Evolutionary conservation across 2,113 vertebrate species (phyloP).

Genomic region (Anarrhichthys ocellatus): DNA sequence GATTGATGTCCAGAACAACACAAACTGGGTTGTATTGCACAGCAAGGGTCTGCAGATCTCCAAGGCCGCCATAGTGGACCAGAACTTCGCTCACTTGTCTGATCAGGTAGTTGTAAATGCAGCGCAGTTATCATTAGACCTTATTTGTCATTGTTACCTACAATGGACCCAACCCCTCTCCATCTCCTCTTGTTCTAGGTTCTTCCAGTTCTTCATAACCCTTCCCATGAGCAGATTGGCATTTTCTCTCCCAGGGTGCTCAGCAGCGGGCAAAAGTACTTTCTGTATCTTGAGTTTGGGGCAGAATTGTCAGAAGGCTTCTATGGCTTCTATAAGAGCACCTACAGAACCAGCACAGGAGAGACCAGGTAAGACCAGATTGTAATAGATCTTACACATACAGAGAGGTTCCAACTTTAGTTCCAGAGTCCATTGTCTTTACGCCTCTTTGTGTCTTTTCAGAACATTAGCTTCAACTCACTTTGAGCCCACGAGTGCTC

Average conservation of each 20-base stretch:
- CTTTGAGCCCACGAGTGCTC: conserved; percentile 85
- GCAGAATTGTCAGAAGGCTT: conserved; percentile 80
- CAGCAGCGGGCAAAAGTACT: conserved; percentile 81
- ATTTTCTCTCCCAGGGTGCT: conserved; percentile 84
- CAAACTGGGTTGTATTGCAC: conserved; percentile 85
- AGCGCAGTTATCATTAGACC: not conserved
- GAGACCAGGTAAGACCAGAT: conserved; percentile 75
- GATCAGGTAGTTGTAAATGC: conserved; percentile 62
- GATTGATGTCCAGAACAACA: conserved; percentile 82
- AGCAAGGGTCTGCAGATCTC: conserved; percentile 82
- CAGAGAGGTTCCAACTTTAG: not conserved
- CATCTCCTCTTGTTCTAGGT: conserved; percentile 47
- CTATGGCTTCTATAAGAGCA: conserved; percentile 84
- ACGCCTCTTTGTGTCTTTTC: not conserved
- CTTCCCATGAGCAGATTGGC: conserved; percentile 82
- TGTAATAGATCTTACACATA: not conserved
- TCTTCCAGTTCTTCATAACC: conserved; percentile 83
- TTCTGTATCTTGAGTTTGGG: conserved; percentile 82
- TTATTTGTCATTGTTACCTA: not conserved
- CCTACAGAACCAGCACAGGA: conserved; percentile 77
- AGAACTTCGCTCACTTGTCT: conserved; percentile 68
- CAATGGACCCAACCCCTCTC: not conserved
- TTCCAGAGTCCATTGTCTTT: not conserved
- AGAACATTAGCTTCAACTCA: conserved; percentile 84
- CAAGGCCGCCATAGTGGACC: conserved; percentile 78